phyloP scores from a whole-genome alignment of 2,888 invertebrate genomes.

The Epirrhoe tristata region DNA sequence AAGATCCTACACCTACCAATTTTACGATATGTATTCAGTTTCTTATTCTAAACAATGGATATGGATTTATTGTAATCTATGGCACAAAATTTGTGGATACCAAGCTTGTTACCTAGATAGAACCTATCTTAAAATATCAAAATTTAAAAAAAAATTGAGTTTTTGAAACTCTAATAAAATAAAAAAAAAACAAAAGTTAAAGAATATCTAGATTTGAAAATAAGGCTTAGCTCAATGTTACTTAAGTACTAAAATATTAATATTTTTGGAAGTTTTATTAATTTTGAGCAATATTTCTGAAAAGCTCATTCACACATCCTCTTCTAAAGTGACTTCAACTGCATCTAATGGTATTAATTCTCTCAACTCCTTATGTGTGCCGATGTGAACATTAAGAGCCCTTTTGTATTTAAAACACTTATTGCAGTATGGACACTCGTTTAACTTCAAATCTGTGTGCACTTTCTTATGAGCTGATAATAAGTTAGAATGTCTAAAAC shows the following conservation, averaged over 20 bases:
- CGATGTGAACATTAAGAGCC: constrained; percentile 19
- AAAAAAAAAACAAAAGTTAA: no score
- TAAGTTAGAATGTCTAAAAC: constrained; percentile 13
- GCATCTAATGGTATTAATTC: constrained; percentile 14
- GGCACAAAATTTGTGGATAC: no score
- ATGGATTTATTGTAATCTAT: no score
- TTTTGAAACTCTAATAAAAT: background rate
- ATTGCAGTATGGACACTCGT: constrained; percentile 8
- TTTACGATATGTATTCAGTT: background rate
- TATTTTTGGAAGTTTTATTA: background rate
- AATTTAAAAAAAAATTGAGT: background rate
- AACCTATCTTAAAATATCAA: background rate
- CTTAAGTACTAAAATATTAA: background rate
- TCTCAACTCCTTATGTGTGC: constrained; percentile 12
- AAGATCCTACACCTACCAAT: background rate
- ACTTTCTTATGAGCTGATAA: constrained; percentile 21
- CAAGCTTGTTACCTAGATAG: background rate
- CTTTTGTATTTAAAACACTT: constrained; percentile 20
- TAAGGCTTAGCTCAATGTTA: background rate
- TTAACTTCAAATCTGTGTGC: constrained; percentile 11
- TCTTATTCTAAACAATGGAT: no score
- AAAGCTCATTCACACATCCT: background rate
- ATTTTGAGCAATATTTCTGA: background rate
- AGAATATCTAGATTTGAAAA: background rate
- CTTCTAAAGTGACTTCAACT: constrained; percentile 10